These are phyloP conservation scores for Oscheius sp. DNA, from an alignment of 2,888 invertebrate genomes.

Conservation along the genomic window DNA sequence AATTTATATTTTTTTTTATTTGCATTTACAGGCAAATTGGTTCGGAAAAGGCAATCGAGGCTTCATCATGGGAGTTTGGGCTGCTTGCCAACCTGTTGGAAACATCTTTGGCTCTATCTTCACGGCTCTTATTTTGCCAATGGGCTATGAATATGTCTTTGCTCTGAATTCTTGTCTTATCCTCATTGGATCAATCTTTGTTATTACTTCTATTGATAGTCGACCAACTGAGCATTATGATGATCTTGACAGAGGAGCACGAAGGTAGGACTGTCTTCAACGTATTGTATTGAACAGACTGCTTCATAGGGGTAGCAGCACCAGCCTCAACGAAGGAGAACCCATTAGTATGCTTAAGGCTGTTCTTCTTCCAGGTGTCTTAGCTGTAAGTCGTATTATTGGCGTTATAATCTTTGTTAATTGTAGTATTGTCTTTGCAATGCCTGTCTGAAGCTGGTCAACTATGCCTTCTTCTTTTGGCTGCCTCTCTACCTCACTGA, in stretches of 20 bases:
- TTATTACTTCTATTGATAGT: conserved; percentile 66
- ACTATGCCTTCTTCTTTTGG: conserved; percentile 75
- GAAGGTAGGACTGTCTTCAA: background rate
- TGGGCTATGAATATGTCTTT: conserved; percentile 71
- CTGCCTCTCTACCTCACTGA: conserved; percentile 73
- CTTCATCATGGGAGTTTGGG: conserved; percentile 73
- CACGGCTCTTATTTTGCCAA: conserved; percentile 71
- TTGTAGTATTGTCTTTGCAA: conserved; percentile 74
- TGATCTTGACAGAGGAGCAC: conserved; percentile 50
- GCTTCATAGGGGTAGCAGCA: conserved; percentile 32
- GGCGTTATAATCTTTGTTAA: background rate
- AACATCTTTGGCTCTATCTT: conserved; percentile 73
- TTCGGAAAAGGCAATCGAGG: conserved; percentile 73
- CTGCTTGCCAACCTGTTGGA: conserved; percentile 74
- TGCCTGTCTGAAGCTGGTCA: conserved; percentile 74
- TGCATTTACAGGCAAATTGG: conserved; percentile 71
- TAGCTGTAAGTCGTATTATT: conserved; percentile 47
- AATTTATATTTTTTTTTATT: too few relatives aligned
- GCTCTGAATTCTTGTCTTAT: conserved; percentile 71
- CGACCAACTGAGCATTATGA: conserved; percentile 68
- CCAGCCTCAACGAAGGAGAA: conserved; percentile 32
- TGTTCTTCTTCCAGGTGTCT: conserved; percentile 65
- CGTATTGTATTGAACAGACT: conserved; percentile 8
- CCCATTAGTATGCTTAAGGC: conserved; percentile 63
- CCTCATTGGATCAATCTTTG: conserved; percentile 66